Base-by-base conservation (phyloP, 2,797 vertebrate species). In the Danio jaintianensis region DNA sequence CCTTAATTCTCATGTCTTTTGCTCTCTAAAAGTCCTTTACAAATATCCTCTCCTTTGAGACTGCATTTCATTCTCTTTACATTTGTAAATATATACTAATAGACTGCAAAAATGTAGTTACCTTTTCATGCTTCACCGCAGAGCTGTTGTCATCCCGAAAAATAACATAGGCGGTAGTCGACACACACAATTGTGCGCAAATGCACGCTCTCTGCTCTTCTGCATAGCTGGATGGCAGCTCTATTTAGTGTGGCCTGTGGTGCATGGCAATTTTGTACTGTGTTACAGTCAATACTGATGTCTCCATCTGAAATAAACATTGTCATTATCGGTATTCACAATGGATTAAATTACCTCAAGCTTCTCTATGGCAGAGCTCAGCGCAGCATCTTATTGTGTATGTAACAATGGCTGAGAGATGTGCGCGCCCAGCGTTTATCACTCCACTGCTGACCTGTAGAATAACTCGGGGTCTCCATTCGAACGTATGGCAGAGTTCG, bases 321-420 rank as follows among this genome's bases (percentile, higher is more conserved):
- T 55, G 78, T 75, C 79, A 85, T 87, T 87, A 83, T 83, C 42
- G 47, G 74, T 76, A 75, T 81, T 85, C 82, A 84, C 84, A 85
- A 84, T 84, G 63, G 61, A 80, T 76, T 75, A 76, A 85, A 85
- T 84, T 85, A 79, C 82, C 75, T 83, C 59, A 83, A 79, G 79
- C 76, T 68, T 84, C 69, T 67, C 67, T 79, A 76, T 71, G 48
- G 74, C 80, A 52, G 73, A 82, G 71, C 75, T 81, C 75, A 66
- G 71, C 63, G 67, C 82, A 74, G 59, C 22, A 4, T 55, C 58
- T 76, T 66, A 76, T 87, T 87, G 80, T 85, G 75, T 72, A 52
- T 36, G 29, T 81, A 80, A 84, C 67, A 87, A 82, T 82, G 78
- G 78, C 63, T 73, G 72, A 76, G 55, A 70, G 66, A 84, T 53